phyloP scores from a whole-genome alignment of 2,113 vertebrate species.

The Pionites leucogaster region DNA sequence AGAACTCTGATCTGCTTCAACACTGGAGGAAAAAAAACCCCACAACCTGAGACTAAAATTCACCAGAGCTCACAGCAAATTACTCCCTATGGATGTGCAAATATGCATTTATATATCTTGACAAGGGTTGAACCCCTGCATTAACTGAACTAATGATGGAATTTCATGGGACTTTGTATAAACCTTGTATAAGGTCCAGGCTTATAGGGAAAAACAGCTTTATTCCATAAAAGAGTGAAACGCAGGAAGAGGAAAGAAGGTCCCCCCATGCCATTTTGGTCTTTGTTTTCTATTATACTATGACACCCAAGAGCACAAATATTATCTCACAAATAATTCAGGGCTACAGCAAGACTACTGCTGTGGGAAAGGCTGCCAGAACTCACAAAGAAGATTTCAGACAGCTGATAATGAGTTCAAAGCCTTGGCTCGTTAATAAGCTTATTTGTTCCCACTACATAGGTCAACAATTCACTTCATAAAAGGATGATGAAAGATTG shows the following conservation, averaged over 20 bases:
- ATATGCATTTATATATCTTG: background rate
- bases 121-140: background rate
- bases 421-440: conserved; percentile 11
- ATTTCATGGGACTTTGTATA: background rate
- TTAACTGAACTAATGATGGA: background rate
- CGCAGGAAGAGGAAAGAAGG: background rate
- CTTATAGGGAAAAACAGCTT: background rate
- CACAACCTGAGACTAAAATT: background rate
- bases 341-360: background rate
- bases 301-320: background rate
- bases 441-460: conserved; percentile 33
- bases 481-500: conserved; percentile 48
- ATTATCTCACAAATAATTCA: background rate
- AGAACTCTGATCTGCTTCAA: background rate
- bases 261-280: background rate
- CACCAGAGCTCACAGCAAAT: background rate
- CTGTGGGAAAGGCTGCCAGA: conserved; percentile 1
- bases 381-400: conserved; percentile 48
- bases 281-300: background rate
- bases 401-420: conserved; percentile 51
- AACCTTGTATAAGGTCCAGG: background rate
- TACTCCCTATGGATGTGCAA: background rate
- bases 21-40: background rate
- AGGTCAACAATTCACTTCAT: conserved; percentile 49
- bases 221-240: background rate